Percentiles rank a stretch among this genome's conserved stretches.
Evolutionary conservation across 2,113 vertebrate species (phyloP).

Genomic region (Neodontobutis hainanensis): DNA sequence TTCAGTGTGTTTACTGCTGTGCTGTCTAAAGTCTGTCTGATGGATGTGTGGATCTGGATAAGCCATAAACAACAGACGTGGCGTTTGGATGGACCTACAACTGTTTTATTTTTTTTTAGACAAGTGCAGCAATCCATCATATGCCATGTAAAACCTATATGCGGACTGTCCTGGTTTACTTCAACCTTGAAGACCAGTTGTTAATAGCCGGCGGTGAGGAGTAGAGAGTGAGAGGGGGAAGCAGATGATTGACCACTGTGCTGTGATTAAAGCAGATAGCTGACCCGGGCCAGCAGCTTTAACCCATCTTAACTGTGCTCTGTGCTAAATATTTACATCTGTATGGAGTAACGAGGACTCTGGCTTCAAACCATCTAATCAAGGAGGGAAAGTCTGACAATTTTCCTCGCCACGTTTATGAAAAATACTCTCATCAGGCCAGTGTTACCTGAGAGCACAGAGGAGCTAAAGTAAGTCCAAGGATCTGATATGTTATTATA

Average conservation of each 20-base stretch:
- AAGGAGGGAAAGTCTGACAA: conserved; percentile 25
- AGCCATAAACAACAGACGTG: conserved; percentile 31
- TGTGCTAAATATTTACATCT: conserved; percentile 64
- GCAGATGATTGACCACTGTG: conserved; percentile 25
- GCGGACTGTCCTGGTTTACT: conserved; percentile 11
- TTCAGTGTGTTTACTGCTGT: conserved; percentile 31
- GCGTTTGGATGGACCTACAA: conserved; percentile 11
- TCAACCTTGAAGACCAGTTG: conserved; percentile 36
- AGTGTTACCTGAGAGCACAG: conserved; percentile 36
- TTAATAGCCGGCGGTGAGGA: conserved; percentile 20
- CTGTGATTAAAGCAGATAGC: conserved; percentile 47
- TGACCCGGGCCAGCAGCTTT: conserved; percentile 46
- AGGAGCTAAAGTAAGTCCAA: conserved; percentile 25
- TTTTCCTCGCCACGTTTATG: conserved; percentile 18
- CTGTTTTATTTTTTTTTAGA: conserved; percentile 11
- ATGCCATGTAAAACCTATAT: conserved; percentile 31
- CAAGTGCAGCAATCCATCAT: conserved; percentile 46
- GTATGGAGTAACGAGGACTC: conserved; percentile 46
- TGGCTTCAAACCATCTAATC: conserved; percentile 46
- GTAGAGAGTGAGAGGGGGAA: not conserved
- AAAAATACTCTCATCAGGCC: not conserved
- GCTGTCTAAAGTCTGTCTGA: conserved; percentile 23
- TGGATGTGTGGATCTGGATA: conserved; percentile 28
- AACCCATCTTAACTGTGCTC: conserved; percentile 31
- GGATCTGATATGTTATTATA: conserved; percentile 32